Percentiles rank a stretch among this genome's conserved stretches.
phyloP scores from a whole-genome alignment of 2,113 vertebrate genomes.

The Pterocles gutturalis region DNA sequence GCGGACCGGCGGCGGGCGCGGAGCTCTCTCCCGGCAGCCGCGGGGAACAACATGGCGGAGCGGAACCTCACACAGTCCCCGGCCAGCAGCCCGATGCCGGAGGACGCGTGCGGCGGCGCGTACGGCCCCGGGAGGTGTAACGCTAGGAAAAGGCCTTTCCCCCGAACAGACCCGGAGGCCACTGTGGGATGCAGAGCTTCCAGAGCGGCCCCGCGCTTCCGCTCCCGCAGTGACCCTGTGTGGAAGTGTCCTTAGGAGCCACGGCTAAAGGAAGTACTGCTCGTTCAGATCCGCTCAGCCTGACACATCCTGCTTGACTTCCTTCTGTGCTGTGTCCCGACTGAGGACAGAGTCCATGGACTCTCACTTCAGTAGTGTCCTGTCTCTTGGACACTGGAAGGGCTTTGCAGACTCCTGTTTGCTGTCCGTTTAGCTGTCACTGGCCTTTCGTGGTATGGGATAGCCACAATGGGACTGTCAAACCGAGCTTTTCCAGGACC shows the following conservation, averaged over 20 bases:
- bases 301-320: background rate
- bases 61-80: too few species aligned
- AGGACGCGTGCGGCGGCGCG: background rate
- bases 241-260: background rate
- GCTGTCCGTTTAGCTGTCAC: background rate
- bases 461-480: fast-evolving
- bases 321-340: background rate
- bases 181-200: too few species aligned
- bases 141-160: too few species aligned
- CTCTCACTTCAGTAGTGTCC: background rate
- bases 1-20: too few species aligned
- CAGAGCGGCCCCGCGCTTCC: too few species aligned
- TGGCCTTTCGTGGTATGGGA: background rate
- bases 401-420: background rate
- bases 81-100: too few species aligned
- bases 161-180: too few species aligned
- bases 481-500: background rate
- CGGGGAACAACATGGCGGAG: background rate
- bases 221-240: background rate
- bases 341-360: background rate
- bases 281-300: background rate
- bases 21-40: background rate
- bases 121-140: background rate
- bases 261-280: background rate
- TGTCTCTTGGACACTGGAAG: background rate